These are phyloP conservation scores for Portevinia maculata DNA, from an alignment of 2,888 invertebrate species.

Conservation along the genomic window DNA sequence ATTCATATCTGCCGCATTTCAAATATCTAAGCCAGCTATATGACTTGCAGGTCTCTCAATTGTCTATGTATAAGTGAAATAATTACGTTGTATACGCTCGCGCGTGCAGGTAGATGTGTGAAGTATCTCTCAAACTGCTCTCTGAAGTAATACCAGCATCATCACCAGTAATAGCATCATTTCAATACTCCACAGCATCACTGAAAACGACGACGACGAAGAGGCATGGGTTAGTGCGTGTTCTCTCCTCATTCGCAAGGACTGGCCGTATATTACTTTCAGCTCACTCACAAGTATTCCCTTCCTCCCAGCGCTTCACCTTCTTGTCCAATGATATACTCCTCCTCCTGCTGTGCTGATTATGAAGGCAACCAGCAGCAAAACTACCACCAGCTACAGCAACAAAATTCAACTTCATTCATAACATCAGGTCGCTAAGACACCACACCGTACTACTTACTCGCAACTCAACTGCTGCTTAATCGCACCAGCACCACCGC, in stretches of 20 bases:
- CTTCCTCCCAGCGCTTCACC: constrained; percentile 31
- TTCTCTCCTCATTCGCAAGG: constrained; percentile 59
- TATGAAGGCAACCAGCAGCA: constrained; percentile 42
- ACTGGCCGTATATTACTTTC: constrained; percentile 58
- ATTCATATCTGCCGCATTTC: constrained; percentile 6
- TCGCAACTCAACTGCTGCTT: constrained; percentile 73
- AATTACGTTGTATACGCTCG: constrained; percentile 53
- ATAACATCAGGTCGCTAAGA: constrained; percentile 71
- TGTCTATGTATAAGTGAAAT: constrained; percentile 29
- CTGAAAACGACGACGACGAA: background rate
- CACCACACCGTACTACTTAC: constrained; percentile 61
- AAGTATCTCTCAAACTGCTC: constrained; percentile 34
- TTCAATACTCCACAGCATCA: constrained; percentile 42
- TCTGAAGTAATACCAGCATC: constrained; percentile 55
- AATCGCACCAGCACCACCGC: constrained; percentile 38
- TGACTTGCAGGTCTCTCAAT: constrained; percentile 1
- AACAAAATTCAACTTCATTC: constrained; percentile 75
- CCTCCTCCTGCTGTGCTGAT: constrained; percentile 38
- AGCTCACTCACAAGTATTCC: constrained; percentile 48
- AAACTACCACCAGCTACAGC: constrained; percentile 44
- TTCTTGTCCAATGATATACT: constrained; percentile 14
- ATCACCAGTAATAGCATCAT: constrained; percentile 42
- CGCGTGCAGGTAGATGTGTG: constrained; percentile 57
- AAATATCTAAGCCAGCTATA: constrained; percentile 10
- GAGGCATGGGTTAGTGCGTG: constrained; percentile 24